phyloP scores from a whole-genome alignment of 2,113 vertebrate species.

The Pampusana beccarii region DNA sequence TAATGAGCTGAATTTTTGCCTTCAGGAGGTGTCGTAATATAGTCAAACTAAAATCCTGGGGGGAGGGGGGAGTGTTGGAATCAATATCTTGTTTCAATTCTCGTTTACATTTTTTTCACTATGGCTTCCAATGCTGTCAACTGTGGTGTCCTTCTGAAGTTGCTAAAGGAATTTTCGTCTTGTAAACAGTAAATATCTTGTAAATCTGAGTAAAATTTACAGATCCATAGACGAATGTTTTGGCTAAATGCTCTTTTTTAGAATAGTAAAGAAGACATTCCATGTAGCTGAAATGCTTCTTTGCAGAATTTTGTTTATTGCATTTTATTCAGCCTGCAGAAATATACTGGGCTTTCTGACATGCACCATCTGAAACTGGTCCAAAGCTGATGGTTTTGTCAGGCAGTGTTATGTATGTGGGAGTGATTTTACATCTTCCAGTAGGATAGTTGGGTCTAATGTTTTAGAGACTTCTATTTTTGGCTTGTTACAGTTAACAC shows the following conservation, averaged over 20 bases:
- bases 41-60: neutral
- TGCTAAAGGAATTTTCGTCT: slow-evolving; percentile 40
- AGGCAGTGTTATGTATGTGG: neutral
- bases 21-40: neutral
- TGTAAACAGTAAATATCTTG: neutral
- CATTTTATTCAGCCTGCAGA: neutral
- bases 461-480: neutral
- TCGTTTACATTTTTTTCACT: slow-evolving; percentile 31
- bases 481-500: neutral
- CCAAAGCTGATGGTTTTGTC: neutral
- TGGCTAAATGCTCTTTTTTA: slow-evolving; percentile 4
- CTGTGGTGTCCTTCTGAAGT: neutral
- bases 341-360: neutral
- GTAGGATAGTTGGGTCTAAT: neutral
- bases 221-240: slow-evolving; percentile 18
- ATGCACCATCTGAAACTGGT: neutral
- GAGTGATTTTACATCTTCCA: neutral
- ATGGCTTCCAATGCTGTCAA: slow-evolving; percentile 43
- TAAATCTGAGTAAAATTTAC: slow-evolving; percentile 46
- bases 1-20: neutral
- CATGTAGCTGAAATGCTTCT: neutral
- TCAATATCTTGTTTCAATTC: neutral
- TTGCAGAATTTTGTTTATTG: neutral
- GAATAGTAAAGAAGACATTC: neutral
- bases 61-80: neutral